These are phyloP conservation scores for Vidua macroura DNA, from an alignment of 2,113 vertebrate genomes.

Conservation along the genomic window DNA sequence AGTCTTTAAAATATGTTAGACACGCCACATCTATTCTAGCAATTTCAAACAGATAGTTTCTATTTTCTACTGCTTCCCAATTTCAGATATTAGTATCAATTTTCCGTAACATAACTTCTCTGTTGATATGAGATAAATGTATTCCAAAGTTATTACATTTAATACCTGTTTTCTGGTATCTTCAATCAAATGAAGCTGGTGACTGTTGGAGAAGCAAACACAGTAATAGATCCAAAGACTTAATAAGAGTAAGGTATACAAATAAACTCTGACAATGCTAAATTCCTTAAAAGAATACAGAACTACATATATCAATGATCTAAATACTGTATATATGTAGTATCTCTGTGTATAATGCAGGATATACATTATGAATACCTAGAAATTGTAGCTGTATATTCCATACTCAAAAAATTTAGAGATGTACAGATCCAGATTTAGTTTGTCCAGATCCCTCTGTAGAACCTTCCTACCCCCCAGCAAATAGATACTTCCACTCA, in stretches of 20 bases:
- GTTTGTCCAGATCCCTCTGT: not conserved
- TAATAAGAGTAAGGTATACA: not conserved
- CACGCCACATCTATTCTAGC: not conserved
- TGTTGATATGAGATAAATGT: constrained; percentile 10
- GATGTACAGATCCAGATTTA: not conserved
- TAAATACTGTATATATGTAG: not conserved
- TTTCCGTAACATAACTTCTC: not conserved
- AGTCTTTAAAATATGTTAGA: not conserved
- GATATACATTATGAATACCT: not conserved
- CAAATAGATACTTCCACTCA: not conserved
- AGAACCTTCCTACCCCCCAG: not conserved
- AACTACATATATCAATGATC: not conserved
- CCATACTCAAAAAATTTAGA: not conserved
- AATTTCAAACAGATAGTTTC: not conserved
- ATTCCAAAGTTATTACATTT: not conserved
- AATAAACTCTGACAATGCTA: not conserved
- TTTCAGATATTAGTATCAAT: constrained; percentile 1
- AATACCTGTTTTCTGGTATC: not conserved
- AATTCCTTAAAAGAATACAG: not conserved
- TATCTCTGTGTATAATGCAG: not conserved
- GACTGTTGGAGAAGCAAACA: not conserved
- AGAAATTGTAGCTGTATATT: not conserved
- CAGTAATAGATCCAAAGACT: not conserved
- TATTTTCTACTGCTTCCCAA: not conserved
- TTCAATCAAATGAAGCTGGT: not conserved